Base-by-base conservation (phyloP, 2,888 invertebrate genomes). In the Limenitis arthemis region DNA sequence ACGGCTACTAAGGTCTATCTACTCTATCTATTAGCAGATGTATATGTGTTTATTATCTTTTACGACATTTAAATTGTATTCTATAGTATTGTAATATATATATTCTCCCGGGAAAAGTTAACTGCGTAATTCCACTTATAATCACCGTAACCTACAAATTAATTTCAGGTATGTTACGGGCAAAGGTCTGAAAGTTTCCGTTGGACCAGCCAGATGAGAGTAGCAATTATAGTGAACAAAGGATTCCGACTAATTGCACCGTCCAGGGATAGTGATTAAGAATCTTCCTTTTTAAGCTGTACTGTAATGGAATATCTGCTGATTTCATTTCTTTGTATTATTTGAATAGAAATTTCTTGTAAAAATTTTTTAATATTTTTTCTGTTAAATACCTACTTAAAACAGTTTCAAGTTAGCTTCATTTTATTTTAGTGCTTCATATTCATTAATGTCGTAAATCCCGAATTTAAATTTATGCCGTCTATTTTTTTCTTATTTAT, bases 181-280 rank as follows among this genome's bases (percentile, higher is more conserved):
- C 52, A 52, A 47, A 55, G 49, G 47, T 52, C 47, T 51, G 41
- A 48, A 55, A 55, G 55, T 49, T 52, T 39, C 49, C 37, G 44
- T 42, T 42, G 43, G 43, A 49, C 33, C 42, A 46, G 51, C 34
- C 49, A 55, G 49, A 48, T 46, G 48, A 49, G 52, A 55, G 55
- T 52, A 52, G 55, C 55, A 52, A 55, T 55, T 55, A 55, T 49
- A 43, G 47, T 40, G 46, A 44, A 52, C 55, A 55, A 52, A 55
- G 52, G 52, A 47, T 46, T 28, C 33, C 47, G 39, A 43, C 55
- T 55, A 55, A 55, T 55, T 52, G 49, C 44, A 44, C 46, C 44
- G 47, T 47, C 39, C 47, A 41, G 48, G 44, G 32, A 42, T 34
- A 52, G 41, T 53, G 53, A 53, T 53, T 53, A 53, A 49, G 49